These are phyloP conservation scores for Triops longicaudatus DNA, from an alignment of 1,140 invertebrate genomes.

Conservation along the genomic window DNA sequence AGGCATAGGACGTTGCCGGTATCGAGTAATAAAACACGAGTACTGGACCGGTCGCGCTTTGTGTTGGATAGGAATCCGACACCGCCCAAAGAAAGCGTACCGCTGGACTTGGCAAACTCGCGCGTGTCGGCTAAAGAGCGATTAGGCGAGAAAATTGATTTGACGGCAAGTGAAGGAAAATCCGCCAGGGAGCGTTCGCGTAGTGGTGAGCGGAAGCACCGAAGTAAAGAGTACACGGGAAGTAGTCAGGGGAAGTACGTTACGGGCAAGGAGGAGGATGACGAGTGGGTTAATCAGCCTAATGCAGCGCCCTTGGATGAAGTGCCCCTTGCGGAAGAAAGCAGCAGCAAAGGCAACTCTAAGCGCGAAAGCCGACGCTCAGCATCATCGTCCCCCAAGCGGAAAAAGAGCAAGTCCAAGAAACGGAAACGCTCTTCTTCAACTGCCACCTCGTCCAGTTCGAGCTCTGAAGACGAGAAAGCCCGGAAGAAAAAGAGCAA, in stretches of 20 bases:
- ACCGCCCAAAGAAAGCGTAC: neutral
- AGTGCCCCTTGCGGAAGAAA: neutral
- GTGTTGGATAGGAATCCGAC: neutral
- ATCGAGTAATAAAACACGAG: neutral
- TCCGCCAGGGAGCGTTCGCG: neutral
- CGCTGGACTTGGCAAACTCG: neutral
- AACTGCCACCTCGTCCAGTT: neutral
- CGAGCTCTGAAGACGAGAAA: slow-evolving; percentile 17
- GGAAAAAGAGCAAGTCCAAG: slow-evolving; percentile 14
- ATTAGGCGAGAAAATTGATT: neutral
- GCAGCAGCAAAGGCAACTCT: neutral
- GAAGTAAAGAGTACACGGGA: neutral
- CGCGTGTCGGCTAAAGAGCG: neutral
- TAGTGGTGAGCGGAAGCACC: neutral
- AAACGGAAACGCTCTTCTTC: slow-evolving; percentile 18
- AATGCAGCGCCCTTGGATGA: neutral
- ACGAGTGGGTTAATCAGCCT: neutral
- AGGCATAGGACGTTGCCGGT: neutral
- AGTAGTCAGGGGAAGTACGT: neutral
- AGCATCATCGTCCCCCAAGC: neutral
- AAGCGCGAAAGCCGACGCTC: neutral
- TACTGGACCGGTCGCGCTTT: neutral
- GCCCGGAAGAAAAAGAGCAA: slow-evolving; percentile 22
- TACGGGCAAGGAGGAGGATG: neutral
- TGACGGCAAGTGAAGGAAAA: neutral